A percentile compares a stretch with the other conserved stretches of the same genome.
These are phyloP conservation scores for Petrolisthes cinctipes DNA, from an alignment of 2,888 invertebrate genomes.

Conservation along the genomic window DNA sequence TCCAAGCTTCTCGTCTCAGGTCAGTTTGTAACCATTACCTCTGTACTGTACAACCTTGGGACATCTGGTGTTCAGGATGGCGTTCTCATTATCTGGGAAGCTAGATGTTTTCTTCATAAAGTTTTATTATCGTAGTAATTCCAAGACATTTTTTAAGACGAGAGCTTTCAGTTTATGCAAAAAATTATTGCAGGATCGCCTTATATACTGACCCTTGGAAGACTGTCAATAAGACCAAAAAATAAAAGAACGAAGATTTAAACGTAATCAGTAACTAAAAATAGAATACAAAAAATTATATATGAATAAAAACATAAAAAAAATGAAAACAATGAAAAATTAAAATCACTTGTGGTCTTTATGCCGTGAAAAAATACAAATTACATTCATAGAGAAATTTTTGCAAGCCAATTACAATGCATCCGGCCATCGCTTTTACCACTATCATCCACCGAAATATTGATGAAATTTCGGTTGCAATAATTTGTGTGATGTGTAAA, in stretches of 20 bases:
- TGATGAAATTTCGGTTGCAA: no score
- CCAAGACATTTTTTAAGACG: no score
- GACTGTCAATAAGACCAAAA: no score
- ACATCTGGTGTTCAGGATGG: not conserved
- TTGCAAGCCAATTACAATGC: not conserved
- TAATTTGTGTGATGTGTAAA: no score
- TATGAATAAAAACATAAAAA: not conserved
- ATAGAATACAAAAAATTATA: not conserved
- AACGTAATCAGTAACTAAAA: not conserved
- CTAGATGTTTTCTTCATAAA: no score
- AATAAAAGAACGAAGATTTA: no score
- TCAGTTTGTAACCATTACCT: not conserved
- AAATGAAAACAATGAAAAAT: not conserved
- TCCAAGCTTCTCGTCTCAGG: not conserved
- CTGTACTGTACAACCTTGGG: not conserved
- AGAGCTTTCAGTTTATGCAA: no score
- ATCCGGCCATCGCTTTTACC: not conserved
- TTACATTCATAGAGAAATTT: not conserved
- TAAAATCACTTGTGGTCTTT: not conserved
- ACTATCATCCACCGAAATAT: not conserved
- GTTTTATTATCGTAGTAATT: no score
- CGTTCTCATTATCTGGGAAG: no score
- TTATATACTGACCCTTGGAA: no score
- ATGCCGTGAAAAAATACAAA: not conserved
- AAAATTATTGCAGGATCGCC: no score